A percentile compares a stretch with the other conserved stretches of the same genome.
These are phyloP conservation scores for Calidris pugnax DNA, from an alignment of 2,113 vertebrate species.

Conservation along the genomic window DNA sequence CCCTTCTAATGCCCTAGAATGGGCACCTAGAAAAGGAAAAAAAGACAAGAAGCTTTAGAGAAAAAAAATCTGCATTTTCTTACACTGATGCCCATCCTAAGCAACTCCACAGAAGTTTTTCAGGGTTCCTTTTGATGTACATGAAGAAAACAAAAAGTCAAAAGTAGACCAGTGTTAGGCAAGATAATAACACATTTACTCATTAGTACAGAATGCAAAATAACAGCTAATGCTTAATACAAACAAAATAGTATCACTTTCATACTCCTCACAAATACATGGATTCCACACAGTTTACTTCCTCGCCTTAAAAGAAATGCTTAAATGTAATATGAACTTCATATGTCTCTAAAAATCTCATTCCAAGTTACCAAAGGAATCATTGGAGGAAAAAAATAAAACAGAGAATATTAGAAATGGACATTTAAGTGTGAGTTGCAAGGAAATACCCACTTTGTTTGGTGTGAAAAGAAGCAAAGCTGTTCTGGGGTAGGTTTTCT, in stretches of 20 bases:
- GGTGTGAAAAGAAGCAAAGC: neutral
- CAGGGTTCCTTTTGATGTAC: neutral
- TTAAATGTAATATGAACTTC: neutral
- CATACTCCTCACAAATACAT: neutral
- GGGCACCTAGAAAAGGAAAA: neutral
- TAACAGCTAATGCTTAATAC: slow-evolving; percentile 12
- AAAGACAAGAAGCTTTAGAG: slow-evolving; percentile 18
- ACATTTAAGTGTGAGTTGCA: neutral
- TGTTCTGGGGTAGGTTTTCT: neutral
- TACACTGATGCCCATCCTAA: neutral
- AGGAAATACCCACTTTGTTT: slow-evolving; percentile 15
- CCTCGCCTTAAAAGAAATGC: slow-evolving; percentile 20
- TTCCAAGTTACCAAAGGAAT: neutral
- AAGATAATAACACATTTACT: slow-evolving; percentile 6
- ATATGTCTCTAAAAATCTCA: neutral
- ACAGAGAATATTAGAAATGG: neutral
- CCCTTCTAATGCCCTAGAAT: slow-evolving; percentile 18
- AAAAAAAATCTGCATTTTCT: neutral
- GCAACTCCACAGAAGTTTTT: slow-evolving; percentile 43
- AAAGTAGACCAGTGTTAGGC: neutral
- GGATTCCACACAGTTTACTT: neutral
- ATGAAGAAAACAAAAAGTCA: neutral
- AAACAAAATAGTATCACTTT: slow-evolving; percentile 32
- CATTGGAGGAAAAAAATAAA: neutral
- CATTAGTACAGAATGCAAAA: slow-evolving; percentile 40